Conservation (phyloP, 2,888 invertebrate genomes). For the Trachelus troglodyta region DNA sequence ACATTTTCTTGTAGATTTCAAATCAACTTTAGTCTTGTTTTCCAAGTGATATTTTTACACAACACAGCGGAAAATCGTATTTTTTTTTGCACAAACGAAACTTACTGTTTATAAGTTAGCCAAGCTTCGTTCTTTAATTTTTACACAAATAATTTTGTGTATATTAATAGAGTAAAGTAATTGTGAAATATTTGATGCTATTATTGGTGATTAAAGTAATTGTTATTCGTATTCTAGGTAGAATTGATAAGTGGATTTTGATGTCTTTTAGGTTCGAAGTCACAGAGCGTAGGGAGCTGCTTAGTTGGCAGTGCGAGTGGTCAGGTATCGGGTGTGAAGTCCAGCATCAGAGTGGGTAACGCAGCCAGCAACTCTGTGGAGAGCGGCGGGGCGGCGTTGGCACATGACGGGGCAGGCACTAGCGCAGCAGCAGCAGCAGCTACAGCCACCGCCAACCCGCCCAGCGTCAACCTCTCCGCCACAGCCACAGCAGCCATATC, state of each 20-base stretch:
- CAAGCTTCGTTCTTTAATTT: not conserved
- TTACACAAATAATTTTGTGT: not conserved
- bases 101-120: not conserved
- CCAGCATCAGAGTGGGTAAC: conserved; percentile 67
- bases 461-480: conserved; percentile 56
- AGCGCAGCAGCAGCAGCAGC: conserved; percentile 53
- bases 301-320: conserved; percentile 56
- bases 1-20: not conserved
- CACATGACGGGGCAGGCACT: conserved; percentile 65
- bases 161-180: not conserved
- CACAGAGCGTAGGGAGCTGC: conserved; percentile 47
- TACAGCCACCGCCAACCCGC: conserved; percentile 57
- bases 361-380: conserved; percentile 64
- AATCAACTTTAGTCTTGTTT: not conserved
- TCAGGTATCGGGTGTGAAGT: conserved; percentile 63
- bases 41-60: not conserved
- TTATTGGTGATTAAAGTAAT: not conserved
- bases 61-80: not conserved
- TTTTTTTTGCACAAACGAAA: not conserved
- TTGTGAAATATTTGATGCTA: not conserved
- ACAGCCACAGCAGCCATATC: conserved; percentile 58
- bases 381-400: conserved; percentile 64
- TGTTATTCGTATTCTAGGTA: not conserved
- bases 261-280: conserved; percentile 40
- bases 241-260: not conserved